Evolutionary conservation across 2,113 vertebrate genomes (phyloP).

Genomic region (Phainopepla nitens): DNA sequence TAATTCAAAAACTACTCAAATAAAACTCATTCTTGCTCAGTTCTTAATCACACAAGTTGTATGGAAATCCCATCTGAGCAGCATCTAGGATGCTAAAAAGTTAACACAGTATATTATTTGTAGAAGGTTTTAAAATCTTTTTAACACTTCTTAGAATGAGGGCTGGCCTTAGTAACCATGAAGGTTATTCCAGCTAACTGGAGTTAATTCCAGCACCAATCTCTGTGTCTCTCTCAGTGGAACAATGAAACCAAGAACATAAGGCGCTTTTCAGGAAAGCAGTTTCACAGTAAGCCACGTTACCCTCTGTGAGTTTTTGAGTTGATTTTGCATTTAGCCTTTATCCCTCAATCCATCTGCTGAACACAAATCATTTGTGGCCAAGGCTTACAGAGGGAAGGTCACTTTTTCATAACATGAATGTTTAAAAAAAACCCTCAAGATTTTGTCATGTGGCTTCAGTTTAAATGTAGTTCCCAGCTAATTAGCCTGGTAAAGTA

Average conservation of each 20-base stretch:
- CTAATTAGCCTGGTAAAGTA: constrained; percentile 35
- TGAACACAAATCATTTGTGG: neutral
- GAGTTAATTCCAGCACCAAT: neutral
- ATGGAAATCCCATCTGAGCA: neutral
- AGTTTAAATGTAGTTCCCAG: constrained; percentile 55
- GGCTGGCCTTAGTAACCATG: neutral
- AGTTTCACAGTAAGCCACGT: neutral
- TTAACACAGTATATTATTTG: neutral
- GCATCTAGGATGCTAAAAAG: neutral
- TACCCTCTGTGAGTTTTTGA: neutral
- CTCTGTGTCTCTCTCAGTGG: neutral
- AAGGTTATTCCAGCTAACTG: neutral
- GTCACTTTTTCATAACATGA: constrained; percentile 42
- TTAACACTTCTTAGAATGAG: neutral
- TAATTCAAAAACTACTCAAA: neutral
- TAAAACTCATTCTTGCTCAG: neutral
- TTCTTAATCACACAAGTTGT: neutral
- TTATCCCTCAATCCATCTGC: neutral
- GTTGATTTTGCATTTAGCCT: neutral
- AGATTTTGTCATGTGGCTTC: constrained; percentile 49
- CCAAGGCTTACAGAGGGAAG: neutral
- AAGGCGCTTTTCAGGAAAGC: neutral
- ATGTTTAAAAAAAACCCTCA: constrained; percentile 16
- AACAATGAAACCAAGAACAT: neutral
- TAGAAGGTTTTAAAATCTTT: neutral